These are phyloP conservation scores for Sycophila texana DNA, from an alignment of 2,888 invertebrate species.

Conservation along the genomic window DNA sequence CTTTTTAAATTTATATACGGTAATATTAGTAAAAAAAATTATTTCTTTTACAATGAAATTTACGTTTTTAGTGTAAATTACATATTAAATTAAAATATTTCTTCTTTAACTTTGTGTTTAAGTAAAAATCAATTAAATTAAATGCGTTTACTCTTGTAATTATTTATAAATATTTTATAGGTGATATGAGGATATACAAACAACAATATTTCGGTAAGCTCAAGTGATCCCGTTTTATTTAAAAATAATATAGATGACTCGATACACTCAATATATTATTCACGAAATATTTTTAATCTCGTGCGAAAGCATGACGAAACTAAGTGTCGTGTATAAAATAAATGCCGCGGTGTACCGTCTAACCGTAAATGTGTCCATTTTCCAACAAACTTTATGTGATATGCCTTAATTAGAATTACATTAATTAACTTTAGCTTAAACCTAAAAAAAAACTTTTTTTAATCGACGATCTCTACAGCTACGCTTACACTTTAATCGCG, in stretches of 20 bases:
- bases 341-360: conserved; percentile 6
- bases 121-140: no score
- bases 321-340: conserved; percentile 32
- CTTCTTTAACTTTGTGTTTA: no score
- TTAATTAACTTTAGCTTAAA: conserved; percentile 18
- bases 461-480: conserved; percentile 12
- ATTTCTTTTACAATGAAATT: background rate
- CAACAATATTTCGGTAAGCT: conserved; percentile 57
- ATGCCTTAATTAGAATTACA: conserved; percentile 21
- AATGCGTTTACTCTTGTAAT: background rate
- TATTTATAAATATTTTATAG: no score
- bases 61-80: background rate
- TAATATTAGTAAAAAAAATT: background rate
- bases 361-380: conserved; percentile 36
- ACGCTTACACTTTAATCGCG: background rate
- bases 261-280: conserved; percentile 65
- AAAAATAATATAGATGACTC: conserved; percentile 63
- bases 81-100: no score
- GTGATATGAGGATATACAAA: background rate
- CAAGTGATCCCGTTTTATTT: conserved; percentile 66
- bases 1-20: background rate
- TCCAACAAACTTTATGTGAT: conserved; percentile 42
- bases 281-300: conserved; percentile 10
- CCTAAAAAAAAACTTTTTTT: conserved; percentile 19
- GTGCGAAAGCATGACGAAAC: conserved; percentile 20